These are phyloP conservation scores for Drosophila nikananu DNA, from an alignment of 1,140 invertebrate species.

Conservation along the genomic window DNA sequence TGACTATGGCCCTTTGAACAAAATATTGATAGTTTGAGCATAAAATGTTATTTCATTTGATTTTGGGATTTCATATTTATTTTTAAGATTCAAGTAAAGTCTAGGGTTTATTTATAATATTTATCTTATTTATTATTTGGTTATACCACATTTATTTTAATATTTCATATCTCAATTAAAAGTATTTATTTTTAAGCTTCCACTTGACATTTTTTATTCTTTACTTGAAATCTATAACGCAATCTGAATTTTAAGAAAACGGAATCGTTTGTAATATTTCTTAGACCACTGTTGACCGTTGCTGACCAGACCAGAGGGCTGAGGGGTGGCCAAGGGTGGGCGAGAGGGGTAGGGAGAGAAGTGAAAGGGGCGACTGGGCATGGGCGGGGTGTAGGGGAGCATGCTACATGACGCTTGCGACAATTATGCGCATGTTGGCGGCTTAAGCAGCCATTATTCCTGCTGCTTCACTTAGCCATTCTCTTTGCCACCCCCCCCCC, in stretches of 20 bases:
- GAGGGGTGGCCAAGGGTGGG: neutral
- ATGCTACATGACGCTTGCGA: conserved; percentile 54
- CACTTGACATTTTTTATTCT: too few species aligned
- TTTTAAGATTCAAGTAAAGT: neutral
- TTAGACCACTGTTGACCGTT: conserved; percentile 17
- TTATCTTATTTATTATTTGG: neutral
- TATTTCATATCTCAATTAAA: neutral
- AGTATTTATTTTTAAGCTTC: neutral
- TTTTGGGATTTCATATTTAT: neutral
- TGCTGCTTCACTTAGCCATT: conserved; percentile 42
- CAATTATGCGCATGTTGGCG: conserved; percentile 82
- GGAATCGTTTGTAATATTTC: neutral
- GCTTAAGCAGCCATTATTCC: conserved; percentile 82
- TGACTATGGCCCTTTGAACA: neutral
- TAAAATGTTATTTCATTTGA: neutral
- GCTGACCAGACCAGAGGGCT: conserved; percentile 12
- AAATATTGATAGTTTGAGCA: neutral
- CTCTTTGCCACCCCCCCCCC: neutral
- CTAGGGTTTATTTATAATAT: too few species aligned
- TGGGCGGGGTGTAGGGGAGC: neutral
- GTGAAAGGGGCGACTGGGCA: neutral
- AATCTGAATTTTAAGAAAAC: neutral
- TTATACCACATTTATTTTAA: neutral
- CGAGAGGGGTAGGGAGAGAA: neutral
- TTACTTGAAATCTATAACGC: neutral